Evolutionary conservation across 2,113 vertebrate genomes (phyloP).

Genomic region (Tychaedon coryphoeus): DNA sequence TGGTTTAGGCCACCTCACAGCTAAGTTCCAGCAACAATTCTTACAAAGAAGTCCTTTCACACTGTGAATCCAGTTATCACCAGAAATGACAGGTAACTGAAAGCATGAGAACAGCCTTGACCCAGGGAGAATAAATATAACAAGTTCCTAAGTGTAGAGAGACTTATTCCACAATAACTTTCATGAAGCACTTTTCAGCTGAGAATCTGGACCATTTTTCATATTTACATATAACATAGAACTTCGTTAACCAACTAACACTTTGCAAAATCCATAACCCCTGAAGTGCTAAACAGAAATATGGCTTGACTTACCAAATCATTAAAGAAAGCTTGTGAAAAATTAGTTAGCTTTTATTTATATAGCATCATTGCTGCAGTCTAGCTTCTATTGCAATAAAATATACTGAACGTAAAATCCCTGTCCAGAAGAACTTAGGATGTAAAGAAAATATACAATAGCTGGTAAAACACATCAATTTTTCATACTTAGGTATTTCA

Average conservation of each 20-base stretch:
- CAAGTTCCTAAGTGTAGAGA: background rate
- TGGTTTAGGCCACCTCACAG: background rate
- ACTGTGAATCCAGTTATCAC: background rate
- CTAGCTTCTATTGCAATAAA: background rate
- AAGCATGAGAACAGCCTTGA: background rate
- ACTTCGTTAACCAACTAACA: background rate
- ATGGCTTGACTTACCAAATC: background rate
- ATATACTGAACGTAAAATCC: conserved; percentile 20
- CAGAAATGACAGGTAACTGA: background rate
- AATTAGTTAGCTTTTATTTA: conserved; percentile 8
- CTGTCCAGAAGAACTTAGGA: background rate
- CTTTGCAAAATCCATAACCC: background rate
- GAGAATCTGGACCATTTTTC: background rate
- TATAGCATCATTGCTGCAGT: background rate
- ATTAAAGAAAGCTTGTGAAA: conserved; percentile 6
- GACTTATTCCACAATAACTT: background rate
- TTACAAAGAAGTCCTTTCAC: background rate
- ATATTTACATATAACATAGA: background rate
- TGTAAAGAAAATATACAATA: conserved; percentile 28
- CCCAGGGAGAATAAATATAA: background rate
- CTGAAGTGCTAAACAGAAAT: background rate
- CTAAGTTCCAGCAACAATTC: background rate
- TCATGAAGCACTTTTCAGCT: background rate
- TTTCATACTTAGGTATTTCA: conserved; percentile 12
- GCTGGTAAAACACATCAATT: background rate